Percentiles rank a stretch among this genome's conserved stretches.
Evolutionary conservation across 30 jellyfish, hydroid and myxozoan species (phyloP).

Genomic region (Chrysaora quinquecirrha): DNA sequence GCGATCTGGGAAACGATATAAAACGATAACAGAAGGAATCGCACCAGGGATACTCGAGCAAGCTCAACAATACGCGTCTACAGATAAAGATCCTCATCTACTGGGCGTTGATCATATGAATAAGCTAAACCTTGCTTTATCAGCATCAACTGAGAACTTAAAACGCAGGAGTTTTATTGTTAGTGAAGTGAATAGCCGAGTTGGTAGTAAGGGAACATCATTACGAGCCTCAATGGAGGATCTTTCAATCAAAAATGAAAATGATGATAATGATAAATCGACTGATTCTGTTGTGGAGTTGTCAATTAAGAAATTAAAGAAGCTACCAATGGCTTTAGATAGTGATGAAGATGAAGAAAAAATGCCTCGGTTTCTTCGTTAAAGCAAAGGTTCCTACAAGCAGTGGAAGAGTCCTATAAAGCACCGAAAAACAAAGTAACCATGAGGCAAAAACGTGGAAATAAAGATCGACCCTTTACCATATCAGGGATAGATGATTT

Average conservation of each 20-base stretch:
- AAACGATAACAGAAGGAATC: slow-evolving; percentile 95
- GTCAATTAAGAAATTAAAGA: slow-evolving; percentile 58
- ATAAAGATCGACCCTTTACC: slow-evolving; percentile 85
- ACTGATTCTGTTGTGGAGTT: slow-evolving; percentile 51
- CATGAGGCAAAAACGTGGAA: slow-evolving; percentile 43
- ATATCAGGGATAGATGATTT: slow-evolving; percentile 88
- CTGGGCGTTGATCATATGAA: slow-evolving; percentile 54
- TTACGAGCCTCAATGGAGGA: slow-evolving; percentile 70
- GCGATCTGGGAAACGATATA: slow-evolving; percentile 83
- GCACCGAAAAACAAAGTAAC: slow-evolving; percentile 56
- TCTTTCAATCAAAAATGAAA: slow-evolving; percentile 34
- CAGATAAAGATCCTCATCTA: slow-evolving; percentile 39
- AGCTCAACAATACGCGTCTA: slow-evolving; percentile 80
- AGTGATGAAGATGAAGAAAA: slow-evolving; percentile 81
- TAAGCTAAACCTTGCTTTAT: slow-evolving; percentile 71
- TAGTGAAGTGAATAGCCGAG: slow-evolving; percentile 61
- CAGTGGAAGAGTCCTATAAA: slow-evolving; percentile 85
- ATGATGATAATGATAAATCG: slow-evolving; percentile 25
- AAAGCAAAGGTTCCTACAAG: slow-evolving; percentile 81
- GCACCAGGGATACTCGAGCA: slow-evolving; percentile 88
- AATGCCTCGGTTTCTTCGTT: slow-evolving; percentile 84
- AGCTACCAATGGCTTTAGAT: slow-evolving; percentile 67
- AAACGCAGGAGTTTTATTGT: slow-evolving; percentile 92
- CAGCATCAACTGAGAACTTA: slow-evolving; percentile 78
- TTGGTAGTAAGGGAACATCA: slow-evolving; percentile 48